A percentile compares a stretch with the other conserved stretches of the same genome.
phyloP scores from a whole-genome alignment of 1,140 invertebrate species.

The Tenebrio molitor region DNA sequence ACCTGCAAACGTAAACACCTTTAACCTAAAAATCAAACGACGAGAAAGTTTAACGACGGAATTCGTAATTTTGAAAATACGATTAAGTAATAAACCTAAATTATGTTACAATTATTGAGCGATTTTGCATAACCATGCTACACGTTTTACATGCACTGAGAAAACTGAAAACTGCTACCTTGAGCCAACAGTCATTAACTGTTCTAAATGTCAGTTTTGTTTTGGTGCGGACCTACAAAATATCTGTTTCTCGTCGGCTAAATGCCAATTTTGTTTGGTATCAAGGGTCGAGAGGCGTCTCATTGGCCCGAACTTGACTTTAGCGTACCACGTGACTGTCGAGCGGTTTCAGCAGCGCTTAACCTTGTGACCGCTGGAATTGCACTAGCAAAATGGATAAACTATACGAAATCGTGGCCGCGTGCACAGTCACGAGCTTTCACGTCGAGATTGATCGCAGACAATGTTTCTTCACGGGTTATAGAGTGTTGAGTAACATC shows the following conservation, averaged over 20 bases:
- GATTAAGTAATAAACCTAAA: not conserved
- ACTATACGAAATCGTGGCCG: not conserved
- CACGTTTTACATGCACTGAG: no score
- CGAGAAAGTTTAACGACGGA: not conserved
- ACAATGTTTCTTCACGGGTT: constrained; percentile 35
- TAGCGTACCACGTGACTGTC: no score
- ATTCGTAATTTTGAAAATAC: not conserved
- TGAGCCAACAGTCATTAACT: no score
- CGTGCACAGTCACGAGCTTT: constrained; percentile 44
- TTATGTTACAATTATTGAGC: not conserved
- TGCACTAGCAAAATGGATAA: no score
- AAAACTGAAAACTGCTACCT: no score
- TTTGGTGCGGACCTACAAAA: no score
- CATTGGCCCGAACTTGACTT: no score
- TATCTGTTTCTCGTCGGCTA: no score
- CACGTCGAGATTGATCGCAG: constrained; percentile 44
- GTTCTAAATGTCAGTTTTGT: no score
- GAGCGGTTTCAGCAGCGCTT: not conserved
- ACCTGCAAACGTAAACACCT: not conserved
- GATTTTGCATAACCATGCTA: no score
- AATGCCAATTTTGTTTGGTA: no score
- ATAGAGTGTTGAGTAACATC: constrained; percentile 18
- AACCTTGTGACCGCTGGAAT: not conserved
- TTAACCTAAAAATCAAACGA: not conserved
- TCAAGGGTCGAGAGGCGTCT: no score